phyloP scores from a whole-genome alignment of 1,140 invertebrate species.

The Achatina immaculata region DNA sequence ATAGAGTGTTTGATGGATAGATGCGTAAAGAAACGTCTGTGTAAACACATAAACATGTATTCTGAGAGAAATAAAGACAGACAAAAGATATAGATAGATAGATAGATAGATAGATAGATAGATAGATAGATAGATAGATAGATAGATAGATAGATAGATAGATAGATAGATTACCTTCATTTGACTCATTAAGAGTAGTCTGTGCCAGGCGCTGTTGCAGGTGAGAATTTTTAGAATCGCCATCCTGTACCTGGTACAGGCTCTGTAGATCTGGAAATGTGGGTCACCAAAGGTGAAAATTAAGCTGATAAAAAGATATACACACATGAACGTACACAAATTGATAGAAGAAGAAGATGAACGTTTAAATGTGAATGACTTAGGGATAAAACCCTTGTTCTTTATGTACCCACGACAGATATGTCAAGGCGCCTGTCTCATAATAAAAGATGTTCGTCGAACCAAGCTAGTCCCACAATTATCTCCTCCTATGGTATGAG shows the following conservation, averaged over 20 bases:
- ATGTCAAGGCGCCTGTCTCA: no score
- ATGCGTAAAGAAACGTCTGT: not conserved
- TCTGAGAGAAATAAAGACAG: not conserved
- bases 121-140: slow-evolving; percentile 5
- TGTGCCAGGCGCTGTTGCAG: not conserved
- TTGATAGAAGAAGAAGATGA: no score
- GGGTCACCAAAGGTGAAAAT: no score
- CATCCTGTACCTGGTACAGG: not conserved
- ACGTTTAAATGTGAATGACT: no score
- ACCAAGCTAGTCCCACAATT: no score
- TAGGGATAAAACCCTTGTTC: no score
- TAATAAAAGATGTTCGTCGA: no score
- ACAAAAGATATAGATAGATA: not conserved
- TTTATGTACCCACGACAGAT: no score
- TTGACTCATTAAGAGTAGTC: not conserved
- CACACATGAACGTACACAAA: no score
- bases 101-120: not conserved
- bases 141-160: not conserved
- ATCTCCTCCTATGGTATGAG: no score
- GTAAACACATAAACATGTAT: not conserved
- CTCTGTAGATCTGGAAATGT: not conserved
- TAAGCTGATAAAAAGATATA: no score
- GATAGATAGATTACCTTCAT: not conserved
- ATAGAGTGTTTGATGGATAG: not conserved
- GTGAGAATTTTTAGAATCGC: not conserved